Base-by-base conservation (phyloP, 2,888 invertebrate species). In the Xiphydria camelus region DNA sequence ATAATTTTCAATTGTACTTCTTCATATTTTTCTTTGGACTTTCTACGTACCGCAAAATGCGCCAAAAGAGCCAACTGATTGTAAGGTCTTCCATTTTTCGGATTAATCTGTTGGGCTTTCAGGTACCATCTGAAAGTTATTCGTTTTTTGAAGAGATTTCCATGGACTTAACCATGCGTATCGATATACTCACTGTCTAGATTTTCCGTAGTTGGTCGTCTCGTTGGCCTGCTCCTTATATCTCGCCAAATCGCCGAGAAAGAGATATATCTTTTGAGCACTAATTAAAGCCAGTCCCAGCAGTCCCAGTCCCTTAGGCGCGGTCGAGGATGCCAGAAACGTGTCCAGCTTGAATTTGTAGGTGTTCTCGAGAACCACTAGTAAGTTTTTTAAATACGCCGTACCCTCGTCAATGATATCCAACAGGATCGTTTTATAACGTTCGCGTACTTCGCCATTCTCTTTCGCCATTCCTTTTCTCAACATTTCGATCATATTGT, bases 1-100 rank as follows among this genome's bases (percentile, higher is more conserved):
- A 33, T 34, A 12, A 43, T 31, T 20, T n/a, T n/a, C n/a, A n/a
- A n/a, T n/a, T n/a, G n/a, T n/a, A 38, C 14, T 38, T 9, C 12
- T 2, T 2, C 5, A 12, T 10, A 9, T 5, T 10, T 12, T 18
- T 23, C n/a, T n/a, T n/a, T n/a, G n/a, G n/a, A n/a, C n/a, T n/a
- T n/a, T n/a, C 22, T n/a, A 83, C 84, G 81, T 77, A 89, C 88
- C 43, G 86, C 84, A 72, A 86, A 88, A 59, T 90, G 84, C 2
- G 96, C 91, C 66, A 97, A 79, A 59, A 97, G 83, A 17, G 95
- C 97, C 59, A 98, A 78, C 74, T 97, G 96, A 76, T 96, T 93
- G 73, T 96, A 97, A 0, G 96, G 94, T 56, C 91, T 83, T 38
- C 96, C 96, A 79, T 95, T 95, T 76, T 93, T 91, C 5, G 97